Base-by-base conservation (phyloP, 2,888 invertebrate species). In the Rambutsinella grinnellia region DNA sequence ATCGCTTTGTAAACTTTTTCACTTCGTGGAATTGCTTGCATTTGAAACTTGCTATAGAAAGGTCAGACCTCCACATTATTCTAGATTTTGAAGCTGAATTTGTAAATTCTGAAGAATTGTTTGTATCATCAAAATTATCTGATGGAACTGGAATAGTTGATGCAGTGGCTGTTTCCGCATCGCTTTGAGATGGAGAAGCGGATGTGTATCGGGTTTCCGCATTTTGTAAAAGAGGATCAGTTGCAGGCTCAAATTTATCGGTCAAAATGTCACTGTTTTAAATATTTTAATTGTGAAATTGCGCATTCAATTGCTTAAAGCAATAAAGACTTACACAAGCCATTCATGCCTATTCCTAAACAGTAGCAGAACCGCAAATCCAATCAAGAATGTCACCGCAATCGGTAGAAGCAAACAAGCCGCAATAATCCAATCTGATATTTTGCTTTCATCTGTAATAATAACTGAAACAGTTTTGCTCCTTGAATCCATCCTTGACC, bases 261-360 rank as follows among this genome's bases (percentile, higher is more conserved):
- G n/a, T n/a, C n/a, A n/a, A n/a, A n/a, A n/a, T n/a, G n/a, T n/a
- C n/a, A n/a, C n/a, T n/a, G n/a, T n/a, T n/a, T n/a, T n/a, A n/a
- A n/a, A n/a, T n/a, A n/a, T n/a, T n/a, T n/a, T n/a, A n/a, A n/a
- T n/a, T n/a, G n/a, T n/a, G n/a, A n/a, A n/a, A n/a, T n/a, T n/a
- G n/a, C n/a, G n/a, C n/a, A n/a, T n/a, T n/a, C n/a, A n/a, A n/a
- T n/a, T n/a, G n/a, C n/a, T 44, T 44, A 13, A n/a, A n/a, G n/a
- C n/a, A n/a, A n/a, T n/a, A n/a, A n/a, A n/a, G n/a, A n/a, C 54
- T 28, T 68, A 81, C 81, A 60, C 78, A 57, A 81, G 60, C 81
- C 81, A 81, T 44, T 68, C 60, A 69, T 81, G 81, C 6, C 81
- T 10, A 72, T 79, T 79, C 46, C 66, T 65, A 71, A 76, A 81